Conservation (phyloP, 2,888 invertebrate species). For the Drosophila borealis region DNA sequence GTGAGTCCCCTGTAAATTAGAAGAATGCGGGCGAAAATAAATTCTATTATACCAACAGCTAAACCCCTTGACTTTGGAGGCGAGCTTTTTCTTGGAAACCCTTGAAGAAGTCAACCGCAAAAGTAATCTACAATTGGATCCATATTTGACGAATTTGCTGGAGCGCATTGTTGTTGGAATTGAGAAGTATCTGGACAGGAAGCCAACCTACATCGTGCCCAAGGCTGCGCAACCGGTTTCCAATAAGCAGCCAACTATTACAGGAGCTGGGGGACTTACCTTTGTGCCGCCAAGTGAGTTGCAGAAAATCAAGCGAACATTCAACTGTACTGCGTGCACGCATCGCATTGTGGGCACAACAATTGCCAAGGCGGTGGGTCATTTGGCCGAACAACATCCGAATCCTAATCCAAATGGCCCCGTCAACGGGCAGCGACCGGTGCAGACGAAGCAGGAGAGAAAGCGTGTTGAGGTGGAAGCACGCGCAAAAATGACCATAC, state of each 20-base stretch:
- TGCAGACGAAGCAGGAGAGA: constrained; percentile 48
- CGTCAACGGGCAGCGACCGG: constrained; percentile 29
- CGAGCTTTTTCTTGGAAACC: constrained; percentile 71
- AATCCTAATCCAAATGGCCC: constrained; percentile 33
- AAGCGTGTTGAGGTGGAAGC: constrained; percentile 48
- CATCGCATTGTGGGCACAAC: constrained; percentile 69
- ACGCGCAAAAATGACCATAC: constrained; percentile 25
- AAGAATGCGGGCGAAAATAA: not conserved
- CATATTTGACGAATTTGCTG: constrained; percentile 60
- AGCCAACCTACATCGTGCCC: constrained; percentile 60
- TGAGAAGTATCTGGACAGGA: constrained; percentile 68
- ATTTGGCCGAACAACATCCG: constrained; percentile 66
- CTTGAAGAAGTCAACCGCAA: constrained; percentile 45
- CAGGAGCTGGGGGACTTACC: constrained; percentile 33
- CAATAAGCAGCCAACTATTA: constrained; percentile 10
- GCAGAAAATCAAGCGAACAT: constrained; percentile 61
- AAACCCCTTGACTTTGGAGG: constrained; percentile 79
- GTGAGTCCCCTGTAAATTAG: constrained; percentile 45
- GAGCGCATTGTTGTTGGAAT: constrained; percentile 72
- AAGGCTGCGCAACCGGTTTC: constrained; percentile 1
- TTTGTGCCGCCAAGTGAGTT: constrained; percentile 65
- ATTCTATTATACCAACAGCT: constrained; percentile 46
- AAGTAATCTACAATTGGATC: constrained; percentile 61
- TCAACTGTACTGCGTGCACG: constrained; percentile 58
- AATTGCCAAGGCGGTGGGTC: constrained; percentile 65